These are phyloP conservation scores for Rissa tridactyla DNA, from an alignment of 2,113 vertebrate species.

Conservation along the genomic window DNA sequence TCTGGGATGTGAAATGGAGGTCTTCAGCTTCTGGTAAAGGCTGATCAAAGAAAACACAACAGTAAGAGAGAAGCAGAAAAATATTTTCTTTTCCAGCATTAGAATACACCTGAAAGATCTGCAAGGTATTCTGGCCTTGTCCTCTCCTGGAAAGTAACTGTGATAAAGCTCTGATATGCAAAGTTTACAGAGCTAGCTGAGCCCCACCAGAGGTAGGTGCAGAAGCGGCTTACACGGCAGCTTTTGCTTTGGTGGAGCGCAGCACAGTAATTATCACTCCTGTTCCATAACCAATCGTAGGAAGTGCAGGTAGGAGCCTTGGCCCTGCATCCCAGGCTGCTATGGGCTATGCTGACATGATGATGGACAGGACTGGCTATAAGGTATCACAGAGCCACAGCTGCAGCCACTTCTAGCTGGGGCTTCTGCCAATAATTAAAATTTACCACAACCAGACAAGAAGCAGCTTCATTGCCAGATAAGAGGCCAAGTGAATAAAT, in stretches of 20 bases:
- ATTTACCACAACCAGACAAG: conserved; percentile 3
- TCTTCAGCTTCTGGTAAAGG: neutral
- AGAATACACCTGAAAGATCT: neutral
- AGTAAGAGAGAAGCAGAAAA: neutral
- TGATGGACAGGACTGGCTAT: neutral
- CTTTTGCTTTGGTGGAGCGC: neutral
- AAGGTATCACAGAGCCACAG: neutral
- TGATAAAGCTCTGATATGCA: neutral
- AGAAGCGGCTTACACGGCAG: neutral
- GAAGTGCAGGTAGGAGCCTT: neutral
- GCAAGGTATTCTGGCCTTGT: neutral
- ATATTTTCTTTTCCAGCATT: neutral
- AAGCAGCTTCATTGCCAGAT: neutral
- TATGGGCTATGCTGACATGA: fast-evolving
- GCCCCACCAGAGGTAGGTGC: neutral
- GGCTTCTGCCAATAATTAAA: conserved; percentile 30
- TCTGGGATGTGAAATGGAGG: neutral
- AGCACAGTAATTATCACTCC: neutral
- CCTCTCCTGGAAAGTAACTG: neutral
- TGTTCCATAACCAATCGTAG: neutral
- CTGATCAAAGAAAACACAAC: neutral
- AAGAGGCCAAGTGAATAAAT: neutral
- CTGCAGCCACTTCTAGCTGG: conserved; percentile 10
- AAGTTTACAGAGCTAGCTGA: neutral
- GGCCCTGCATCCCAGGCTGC: neutral